Conservation (phyloP, 2,797 vertebrate species). For the Cygnus olor region DNA sequence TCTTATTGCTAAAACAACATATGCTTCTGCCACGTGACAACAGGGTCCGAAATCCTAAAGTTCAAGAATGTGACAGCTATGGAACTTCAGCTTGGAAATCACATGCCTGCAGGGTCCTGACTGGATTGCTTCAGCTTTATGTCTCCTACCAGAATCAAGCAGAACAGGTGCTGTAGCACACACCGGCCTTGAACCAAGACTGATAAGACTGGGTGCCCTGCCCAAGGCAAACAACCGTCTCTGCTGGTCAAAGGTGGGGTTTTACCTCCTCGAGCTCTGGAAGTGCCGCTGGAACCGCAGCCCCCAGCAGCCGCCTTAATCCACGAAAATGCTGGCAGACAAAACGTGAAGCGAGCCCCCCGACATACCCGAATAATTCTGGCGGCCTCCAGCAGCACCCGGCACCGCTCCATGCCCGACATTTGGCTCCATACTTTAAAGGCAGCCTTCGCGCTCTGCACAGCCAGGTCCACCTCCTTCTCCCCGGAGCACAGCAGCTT, state of each 20-base stretch:
- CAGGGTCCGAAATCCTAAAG: not conserved
- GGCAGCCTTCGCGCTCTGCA: slow-evolving; percentile 88
- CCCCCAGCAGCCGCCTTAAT: not conserved
- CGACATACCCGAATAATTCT: slow-evolving; percentile 90
- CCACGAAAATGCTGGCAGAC: not conserved
- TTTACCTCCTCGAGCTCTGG: not conserved
- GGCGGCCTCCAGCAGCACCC: slow-evolving; percentile 91
- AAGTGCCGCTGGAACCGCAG: not conserved
- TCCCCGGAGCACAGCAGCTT: slow-evolving; percentile 87
- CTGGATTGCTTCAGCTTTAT: not conserved
- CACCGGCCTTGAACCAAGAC: not conserved
- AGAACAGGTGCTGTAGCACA: not conserved
- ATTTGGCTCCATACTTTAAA: slow-evolving; percentile 89
- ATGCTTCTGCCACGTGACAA: not conserved
- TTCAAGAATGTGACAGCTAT: not conserved
- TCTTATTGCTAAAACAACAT: not conserved
- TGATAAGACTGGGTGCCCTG: not conserved
- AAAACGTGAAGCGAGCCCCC: fast-evolving
- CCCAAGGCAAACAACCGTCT: not conserved
- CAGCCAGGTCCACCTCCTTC: slow-evolving; percentile 89
- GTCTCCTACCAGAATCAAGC: not conserved
- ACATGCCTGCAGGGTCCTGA: fast-evolving
- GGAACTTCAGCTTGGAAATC: not conserved
- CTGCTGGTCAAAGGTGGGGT: not conserved
- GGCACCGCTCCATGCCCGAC: slow-evolving; percentile 89